Conservation (phyloP, 1,140 invertebrate genomes). For the Solenopsis fugax region DNA sequence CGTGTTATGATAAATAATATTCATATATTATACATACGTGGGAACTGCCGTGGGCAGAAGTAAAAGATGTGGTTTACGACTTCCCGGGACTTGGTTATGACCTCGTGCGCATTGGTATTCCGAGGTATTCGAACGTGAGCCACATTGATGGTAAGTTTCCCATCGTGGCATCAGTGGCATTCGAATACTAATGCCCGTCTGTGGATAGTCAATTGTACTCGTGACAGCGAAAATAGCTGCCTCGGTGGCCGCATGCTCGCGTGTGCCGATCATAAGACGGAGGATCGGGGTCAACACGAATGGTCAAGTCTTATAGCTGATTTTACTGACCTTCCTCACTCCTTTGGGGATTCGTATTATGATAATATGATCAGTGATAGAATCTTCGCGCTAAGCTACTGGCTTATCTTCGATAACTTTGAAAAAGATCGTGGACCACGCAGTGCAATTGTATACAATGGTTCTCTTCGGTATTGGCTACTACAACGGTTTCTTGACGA, state of each 20-base stretch:
- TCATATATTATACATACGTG: constrained; percentile 35
- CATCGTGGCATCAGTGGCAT: constrained; percentile 63
- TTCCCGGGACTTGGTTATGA: constrained; percentile 58
- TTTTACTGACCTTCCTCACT: constrained; percentile 49
- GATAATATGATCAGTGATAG: neutral
- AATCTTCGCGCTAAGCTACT: constrained; percentile 5
- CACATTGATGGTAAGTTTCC: constrained; percentile 67
- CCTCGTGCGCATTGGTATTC: constrained; percentile 64
- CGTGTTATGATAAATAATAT: constrained; percentile 49
- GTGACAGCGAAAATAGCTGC: constrained; percentile 69
- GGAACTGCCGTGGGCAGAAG: neutral
- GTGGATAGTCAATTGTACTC: constrained; percentile 67
- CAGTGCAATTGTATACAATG: neutral
- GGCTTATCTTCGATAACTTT: constrained; percentile 13
- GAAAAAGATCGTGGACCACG: neutral
- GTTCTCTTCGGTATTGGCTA: neutral
- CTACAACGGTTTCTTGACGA: neutral
- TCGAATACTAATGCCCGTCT: constrained; percentile 73
- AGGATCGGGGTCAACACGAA: constrained; percentile 42
- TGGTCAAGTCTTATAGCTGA: constrained; percentile 11
- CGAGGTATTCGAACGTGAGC: constrained; percentile 67
- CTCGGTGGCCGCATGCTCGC: constrained; percentile 29
- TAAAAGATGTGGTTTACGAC: constrained; percentile 59
- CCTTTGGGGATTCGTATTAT: neutral
- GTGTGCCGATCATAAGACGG: constrained; percentile 29